Evolutionary conservation across 2,888 invertebrate genomes (phyloP), one percentile per base, ranked within the genome.

Genomic region (Tridacna crocea): DNA sequence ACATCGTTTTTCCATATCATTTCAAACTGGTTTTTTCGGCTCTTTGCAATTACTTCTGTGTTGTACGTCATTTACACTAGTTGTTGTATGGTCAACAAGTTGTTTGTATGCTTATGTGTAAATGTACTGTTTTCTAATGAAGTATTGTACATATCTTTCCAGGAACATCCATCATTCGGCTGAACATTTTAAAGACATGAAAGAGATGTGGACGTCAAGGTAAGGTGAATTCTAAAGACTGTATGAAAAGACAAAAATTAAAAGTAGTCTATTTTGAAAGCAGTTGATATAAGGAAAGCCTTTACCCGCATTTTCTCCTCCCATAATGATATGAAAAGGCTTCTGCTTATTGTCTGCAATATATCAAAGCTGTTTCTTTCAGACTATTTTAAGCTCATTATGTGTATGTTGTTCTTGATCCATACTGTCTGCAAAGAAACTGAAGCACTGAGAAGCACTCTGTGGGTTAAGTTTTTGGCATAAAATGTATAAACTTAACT

Each of bases 131-230:
- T 60, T 22, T 36, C 46, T 36, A 8, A 36, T 36, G 36, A 36
- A 36, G 36, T 36, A 36, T 36, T 36, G 36, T 36, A 36, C 36
- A 36, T 36, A 36, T 73, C n/a, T 27, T 68, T 73, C 46, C 60
- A 73, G 73, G 73, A 73, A 24, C 24, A 27, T 15, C 15, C 27
- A 60, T 11, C 73, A 73, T 19, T 60, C 73, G 0, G n/a, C n/a
- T 12, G 55, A 73, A 19, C 58, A 46, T 22, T 58, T 55, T n/a
- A 58, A 26, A 36, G 73, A 60, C 22, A 11, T 73, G 58, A 73
- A 73, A 19, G 73, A n/a, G 12, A 17, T 73, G 22, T 73, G 73
- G 73, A 60, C 17, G 22, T 6, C n/a, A 70, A 70, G 70, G 70
- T 70, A 70, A 68, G 24, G 6, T 2, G 1, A 13, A 3, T 63